A percentile compares a stretch with the other conserved stretches of the same genome.
These are phyloP conservation scores for Chamaetylas fuelleborni DNA, from an alignment of 2,113 vertebrate genomes.

Conservation along the genomic window DNA sequence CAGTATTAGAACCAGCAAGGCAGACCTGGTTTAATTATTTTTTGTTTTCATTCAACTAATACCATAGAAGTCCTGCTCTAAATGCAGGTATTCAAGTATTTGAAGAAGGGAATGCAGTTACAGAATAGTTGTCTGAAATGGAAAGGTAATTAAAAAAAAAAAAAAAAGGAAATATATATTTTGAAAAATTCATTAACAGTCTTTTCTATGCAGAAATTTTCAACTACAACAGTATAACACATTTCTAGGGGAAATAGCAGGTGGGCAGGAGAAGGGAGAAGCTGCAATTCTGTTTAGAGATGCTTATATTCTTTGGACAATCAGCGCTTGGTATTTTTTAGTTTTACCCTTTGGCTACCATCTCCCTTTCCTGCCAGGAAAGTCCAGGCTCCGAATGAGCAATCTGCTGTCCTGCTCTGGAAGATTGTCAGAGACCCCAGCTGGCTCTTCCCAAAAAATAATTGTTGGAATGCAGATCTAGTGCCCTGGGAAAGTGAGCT, in stretches of 20 bases:
- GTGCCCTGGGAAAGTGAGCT: neutral
- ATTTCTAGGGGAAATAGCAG: neutral
- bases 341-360: neutral
- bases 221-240: neutral
- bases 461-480: neutral
- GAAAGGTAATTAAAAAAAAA: neutral
- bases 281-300: neutral
- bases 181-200: neutral
- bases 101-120: neutral
- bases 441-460: neutral
- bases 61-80: neutral
- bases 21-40: neutral
- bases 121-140: neutral
- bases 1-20: neutral
- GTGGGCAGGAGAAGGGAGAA: neutral
- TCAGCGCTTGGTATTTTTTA: neutral
- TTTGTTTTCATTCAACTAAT: neutral
- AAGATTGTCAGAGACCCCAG: neutral
- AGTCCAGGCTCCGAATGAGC: neutral
- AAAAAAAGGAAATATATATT: accelerated
- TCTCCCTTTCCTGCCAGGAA: neutral
- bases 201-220: neutral
- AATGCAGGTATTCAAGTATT: neutral
- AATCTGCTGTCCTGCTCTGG: neutral
- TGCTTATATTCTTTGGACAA: neutral